phyloP scores from a whole-genome alignment of 2,888 invertebrate genomes.

The Orchestes rusci region DNA sequence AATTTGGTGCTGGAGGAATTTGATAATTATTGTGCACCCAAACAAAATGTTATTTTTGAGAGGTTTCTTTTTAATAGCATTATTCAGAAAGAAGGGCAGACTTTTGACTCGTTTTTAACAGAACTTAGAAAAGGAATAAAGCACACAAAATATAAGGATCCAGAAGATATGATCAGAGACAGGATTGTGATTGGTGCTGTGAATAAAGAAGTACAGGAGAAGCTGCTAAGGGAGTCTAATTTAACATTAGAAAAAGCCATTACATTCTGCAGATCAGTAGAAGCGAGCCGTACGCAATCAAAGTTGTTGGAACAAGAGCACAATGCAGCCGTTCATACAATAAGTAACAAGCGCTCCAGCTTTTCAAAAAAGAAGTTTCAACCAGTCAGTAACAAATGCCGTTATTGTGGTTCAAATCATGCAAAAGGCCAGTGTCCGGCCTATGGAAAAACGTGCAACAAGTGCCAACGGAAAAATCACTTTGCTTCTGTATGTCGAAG shows the following conservation, averaged over 20 bases:
- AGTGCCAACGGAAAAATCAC: constrained; percentile 4
- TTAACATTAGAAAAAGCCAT: constrained; percentile 26
- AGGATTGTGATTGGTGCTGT: constrained; percentile 29
- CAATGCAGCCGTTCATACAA: constrained; percentile 1
- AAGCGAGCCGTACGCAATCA: constrained; percentile 1
- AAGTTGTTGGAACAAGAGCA: neutral
- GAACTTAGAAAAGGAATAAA: constrained; percentile 1
- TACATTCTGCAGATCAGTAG: constrained; percentile 2
- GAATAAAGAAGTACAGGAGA: constrained; percentile 26
- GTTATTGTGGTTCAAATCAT: constrained; percentile 8
- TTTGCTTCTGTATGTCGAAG: constrained; percentile 10
- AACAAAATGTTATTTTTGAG: constrained; percentile 5
- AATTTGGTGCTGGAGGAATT: neutral
- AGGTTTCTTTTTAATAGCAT: constrained; percentile 14
- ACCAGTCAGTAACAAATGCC: constrained; percentile 3
- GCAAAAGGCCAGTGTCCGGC: constrained; percentile 4
- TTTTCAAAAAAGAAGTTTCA: too few species aligned
- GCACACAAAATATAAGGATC: constrained; percentile 10
- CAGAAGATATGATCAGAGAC: constrained; percentile 29
- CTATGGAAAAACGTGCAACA: neutral
- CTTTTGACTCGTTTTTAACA: neutral
- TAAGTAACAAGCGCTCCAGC: neutral
- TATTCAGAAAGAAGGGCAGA: constrained; percentile 3
- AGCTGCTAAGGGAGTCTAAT: constrained; percentile 25
- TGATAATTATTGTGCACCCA: constrained; percentile 2